Evolutionary conservation across 2,888 invertebrate species (phyloP).

Genomic region (Cephus runcator): DNA sequence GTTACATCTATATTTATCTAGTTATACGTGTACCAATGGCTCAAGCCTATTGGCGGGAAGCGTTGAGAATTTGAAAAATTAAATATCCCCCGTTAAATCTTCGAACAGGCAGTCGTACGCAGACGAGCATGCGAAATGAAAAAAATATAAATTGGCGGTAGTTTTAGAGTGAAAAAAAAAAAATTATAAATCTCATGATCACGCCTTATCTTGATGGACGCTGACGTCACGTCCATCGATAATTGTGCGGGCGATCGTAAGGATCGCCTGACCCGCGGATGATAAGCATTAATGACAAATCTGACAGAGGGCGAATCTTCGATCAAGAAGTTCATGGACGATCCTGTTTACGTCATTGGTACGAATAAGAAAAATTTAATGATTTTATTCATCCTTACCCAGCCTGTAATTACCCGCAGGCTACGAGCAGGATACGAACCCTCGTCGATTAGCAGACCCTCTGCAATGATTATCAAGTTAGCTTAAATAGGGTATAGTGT

Average conservation of each 20-base stretch:
- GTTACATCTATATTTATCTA: background rate
- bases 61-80: background rate
- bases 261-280: background rate
- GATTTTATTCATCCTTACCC: constrained; percentile 61
- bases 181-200: background rate
- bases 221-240: background rate
- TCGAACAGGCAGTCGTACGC: background rate
- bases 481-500: constrained; percentile 61
- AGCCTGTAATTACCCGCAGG: constrained; percentile 63
- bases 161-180: background rate
- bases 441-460: constrained; percentile 49
- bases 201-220: no score
- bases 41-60: background rate
- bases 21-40: background rate
- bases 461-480: constrained; percentile 62
- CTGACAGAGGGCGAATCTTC: background rate
- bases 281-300: background rate
- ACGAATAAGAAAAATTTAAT: constrained; percentile 53
- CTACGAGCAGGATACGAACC: constrained; percentile 44
- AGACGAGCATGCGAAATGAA: background rate
- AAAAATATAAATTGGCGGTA: background rate
- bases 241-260: background rate
- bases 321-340: background rate
- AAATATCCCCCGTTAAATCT: background rate
- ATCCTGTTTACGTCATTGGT: background rate